A percentile compares a stretch with the other conserved stretches of the same genome.
Conservation (phyloP, 2,888 invertebrate genomes). For the Lymantria monacha region DNA sequence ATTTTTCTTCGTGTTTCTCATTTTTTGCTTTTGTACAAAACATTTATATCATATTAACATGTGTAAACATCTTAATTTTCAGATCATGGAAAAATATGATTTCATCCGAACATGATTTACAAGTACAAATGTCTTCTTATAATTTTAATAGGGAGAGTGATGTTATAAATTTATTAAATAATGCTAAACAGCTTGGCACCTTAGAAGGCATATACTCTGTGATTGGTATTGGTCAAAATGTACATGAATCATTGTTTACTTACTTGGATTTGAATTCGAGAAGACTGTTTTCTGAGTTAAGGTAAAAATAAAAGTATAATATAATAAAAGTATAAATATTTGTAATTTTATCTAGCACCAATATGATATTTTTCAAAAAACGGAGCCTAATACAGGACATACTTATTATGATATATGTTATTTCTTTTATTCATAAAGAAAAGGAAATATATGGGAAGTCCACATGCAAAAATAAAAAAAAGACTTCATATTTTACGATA, state of each 20-base stretch:
- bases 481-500: no score
- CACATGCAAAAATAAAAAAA: no score
- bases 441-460: no score
- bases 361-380: no score
- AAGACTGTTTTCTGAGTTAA: constrained; percentile 1
- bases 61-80: constrained; percentile 15
- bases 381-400: no score
- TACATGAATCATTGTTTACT: not conserved
- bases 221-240: not conserved
- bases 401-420: no score
- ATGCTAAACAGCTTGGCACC: not conserved
- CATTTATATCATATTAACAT: no score
- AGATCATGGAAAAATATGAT: constrained; percentile 11
- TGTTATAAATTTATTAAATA: not conserved
- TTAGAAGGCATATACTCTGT: constrained; percentile 4
- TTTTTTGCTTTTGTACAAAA: no score
- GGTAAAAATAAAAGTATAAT: constrained; percentile 1
- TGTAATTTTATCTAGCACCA: no score
- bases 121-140: constrained; percentile 1
- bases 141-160: constrained; percentile 1
- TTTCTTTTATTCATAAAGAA: no score
- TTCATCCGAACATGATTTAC: not conserved
- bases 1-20: no score
- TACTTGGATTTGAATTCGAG: not conserved
- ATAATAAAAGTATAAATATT: no score